Evolutionary conservation across 1,140 invertebrate species (phyloP).

Genomic region (Drosophila orosa): DNA sequence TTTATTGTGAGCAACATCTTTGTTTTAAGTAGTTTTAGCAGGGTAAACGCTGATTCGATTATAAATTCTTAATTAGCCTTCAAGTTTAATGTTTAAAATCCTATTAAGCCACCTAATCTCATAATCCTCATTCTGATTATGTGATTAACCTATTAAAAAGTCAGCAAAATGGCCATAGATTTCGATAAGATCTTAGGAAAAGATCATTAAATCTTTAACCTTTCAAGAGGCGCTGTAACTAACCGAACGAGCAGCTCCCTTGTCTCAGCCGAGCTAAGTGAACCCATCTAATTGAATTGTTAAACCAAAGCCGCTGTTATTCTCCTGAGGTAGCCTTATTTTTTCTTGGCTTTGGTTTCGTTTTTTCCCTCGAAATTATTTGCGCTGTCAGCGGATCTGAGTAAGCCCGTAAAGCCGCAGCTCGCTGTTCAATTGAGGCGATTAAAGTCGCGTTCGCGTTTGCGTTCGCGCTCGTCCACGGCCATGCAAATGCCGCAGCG

Average conservation of each 20-base stretch:
- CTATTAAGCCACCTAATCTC: neutral
- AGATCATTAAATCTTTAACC: conserved; percentile 20
- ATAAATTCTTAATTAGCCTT: too few species aligned
- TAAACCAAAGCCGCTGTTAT: conserved; percentile 38
- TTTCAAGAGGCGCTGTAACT: conserved; percentile 18
- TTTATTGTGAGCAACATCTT: neutral
- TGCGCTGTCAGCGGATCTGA: conserved; percentile 59
- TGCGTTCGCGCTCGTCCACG: conserved; percentile 29
- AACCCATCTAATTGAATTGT: conserved; percentile 73
- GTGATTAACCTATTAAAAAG: conserved; percentile 4
- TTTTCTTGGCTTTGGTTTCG: conserved; percentile 14
- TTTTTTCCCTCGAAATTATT: conserved; percentile 48
- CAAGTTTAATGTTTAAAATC: neutral
- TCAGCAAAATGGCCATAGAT: neutral
- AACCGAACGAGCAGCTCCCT: conserved; percentile 13
- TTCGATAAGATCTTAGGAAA: neutral
- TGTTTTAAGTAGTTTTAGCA: neutral
- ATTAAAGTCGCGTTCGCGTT: conserved; percentile 51
- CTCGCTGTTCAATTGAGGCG: conserved; percentile 62
- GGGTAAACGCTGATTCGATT: too few species aligned
- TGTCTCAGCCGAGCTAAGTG: conserved; percentile 8
- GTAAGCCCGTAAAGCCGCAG: conserved; percentile 34
- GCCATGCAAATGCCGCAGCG: conserved; percentile 69
- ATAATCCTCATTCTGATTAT: neutral
- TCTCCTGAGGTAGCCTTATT: conserved; percentile 38